These are phyloP conservation scores for Dugesia japonica DNA, from an alignment of 2,888 invertebrate genomes.

Conservation along the genomic window DNA sequence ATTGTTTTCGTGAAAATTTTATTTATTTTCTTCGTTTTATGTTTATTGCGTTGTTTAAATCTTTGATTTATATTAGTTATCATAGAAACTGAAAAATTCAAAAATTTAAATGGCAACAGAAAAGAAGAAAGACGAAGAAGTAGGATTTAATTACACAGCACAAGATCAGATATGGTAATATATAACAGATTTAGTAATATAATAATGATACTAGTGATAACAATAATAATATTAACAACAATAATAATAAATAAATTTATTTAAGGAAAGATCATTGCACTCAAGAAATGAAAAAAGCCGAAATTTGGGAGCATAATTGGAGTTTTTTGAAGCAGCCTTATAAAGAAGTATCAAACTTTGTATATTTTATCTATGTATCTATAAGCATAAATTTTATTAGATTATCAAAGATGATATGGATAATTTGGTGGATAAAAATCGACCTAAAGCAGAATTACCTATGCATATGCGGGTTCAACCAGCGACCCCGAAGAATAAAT, in stretches of 20 bases:
- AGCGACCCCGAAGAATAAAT: slow-evolving; percentile 43
- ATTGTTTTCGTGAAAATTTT: too few species aligned
- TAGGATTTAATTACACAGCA: neutral
- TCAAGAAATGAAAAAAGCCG: slow-evolving; percentile 40
- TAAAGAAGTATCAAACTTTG: slow-evolving; percentile 40
- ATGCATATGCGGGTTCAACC: slow-evolving; percentile 39
- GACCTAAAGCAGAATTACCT: slow-evolving; percentile 35
- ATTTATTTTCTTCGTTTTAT: too few species aligned
- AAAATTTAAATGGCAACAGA: neutral
- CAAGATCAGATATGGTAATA: slow-evolving; percentile 8
- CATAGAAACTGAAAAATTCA: neutral
- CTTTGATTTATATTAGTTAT: neutral
- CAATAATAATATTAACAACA: too few species aligned
- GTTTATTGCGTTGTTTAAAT: neutral
- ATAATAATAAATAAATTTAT: neutral
- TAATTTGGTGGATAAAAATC: slow-evolving; percentile 36
- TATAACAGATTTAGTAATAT: too few species aligned
- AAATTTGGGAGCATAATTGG: slow-evolving; percentile 43
- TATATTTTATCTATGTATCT: slow-evolving; percentile 35
- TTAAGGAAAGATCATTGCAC: slow-evolving; percentile 44
- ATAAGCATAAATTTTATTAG: slow-evolving; percentile 36
- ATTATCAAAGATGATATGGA: slow-evolving; percentile 41
- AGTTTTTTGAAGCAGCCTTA: slow-evolving; percentile 42
- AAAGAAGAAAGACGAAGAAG: neutral
- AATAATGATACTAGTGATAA: too few species aligned